Evolutionary conservation across 2,888 invertebrate species (phyloP), one percentile per base, ranked within the genome.

Genomic region (Calliscelio sp.): DNA sequence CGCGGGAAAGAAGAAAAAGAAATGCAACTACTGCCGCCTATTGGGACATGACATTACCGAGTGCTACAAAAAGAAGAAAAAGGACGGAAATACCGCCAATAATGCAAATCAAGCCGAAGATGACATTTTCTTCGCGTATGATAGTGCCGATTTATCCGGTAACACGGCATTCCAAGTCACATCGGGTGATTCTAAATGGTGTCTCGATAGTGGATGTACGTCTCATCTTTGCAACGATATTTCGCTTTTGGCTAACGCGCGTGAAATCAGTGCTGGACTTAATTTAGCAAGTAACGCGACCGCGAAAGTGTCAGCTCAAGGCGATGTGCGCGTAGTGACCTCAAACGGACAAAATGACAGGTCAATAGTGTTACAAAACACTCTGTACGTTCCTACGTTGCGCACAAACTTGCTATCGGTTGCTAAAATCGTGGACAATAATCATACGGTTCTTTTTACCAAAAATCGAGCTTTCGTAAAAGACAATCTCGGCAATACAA

Each of bases 371-470:
- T 25, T 53, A 22, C 66, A 79, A 49, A 49, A 85, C 14, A 74
- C 84, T 1, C 75, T 88, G 1, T 82, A 53, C 16, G 86, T 87
- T 8, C 87, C 86, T 0, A 81, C 83, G 32, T 46, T 87, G 0
- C 59, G 88, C 18, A 85, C 85, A 3, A 88, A 88, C 41, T 25
- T 88, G 4, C 24, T 87, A 10, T 88, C 86, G 0, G 82, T 88
- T 0, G 82, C 86, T 0, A 87, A 87, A 61, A 86, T 88, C 3
- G 80, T 84, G 1, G 85, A 86, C 57, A 59, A 53, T 8, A 71
- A 65, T 2, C 63, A 82, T 32, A 25, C 51, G 2, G 86, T 87
- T 0, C 46, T 44, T n/a, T 88, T 88, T 28, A 61, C 24, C 2
- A 71, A 74, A 32, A 25, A 82, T 2, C 16, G 32, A 0, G 87